Conservation (phyloP, 2,888 invertebrate species). For the Steinernema scapterisci region DNA sequence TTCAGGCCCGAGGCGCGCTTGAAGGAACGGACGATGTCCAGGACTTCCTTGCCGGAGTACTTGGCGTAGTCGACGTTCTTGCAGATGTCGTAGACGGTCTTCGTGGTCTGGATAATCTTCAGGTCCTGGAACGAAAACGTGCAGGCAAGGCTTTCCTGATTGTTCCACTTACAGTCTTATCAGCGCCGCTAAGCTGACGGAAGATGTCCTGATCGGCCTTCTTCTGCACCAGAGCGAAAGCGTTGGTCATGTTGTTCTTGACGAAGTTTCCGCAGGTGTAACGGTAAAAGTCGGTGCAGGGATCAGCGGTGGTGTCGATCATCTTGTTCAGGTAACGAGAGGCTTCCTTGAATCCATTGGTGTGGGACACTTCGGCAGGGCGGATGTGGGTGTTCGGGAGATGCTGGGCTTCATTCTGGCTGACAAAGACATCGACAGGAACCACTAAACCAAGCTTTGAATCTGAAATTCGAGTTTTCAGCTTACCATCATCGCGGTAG, state of each 20-base stretch:
- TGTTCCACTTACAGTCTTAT: background rate
- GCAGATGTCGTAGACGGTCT: constrained; percentile 27
- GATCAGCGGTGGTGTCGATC: constrained; percentile 6
- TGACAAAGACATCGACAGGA: background rate
- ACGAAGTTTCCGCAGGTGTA: constrained; percentile 28
- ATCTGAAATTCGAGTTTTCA: background rate
- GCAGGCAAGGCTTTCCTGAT: too few species aligned
- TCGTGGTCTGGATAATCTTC: constrained; percentile 1
- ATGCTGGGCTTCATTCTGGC: background rate
- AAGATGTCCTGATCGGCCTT: constrained; percentile 8
- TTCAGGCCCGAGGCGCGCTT: constrained; percentile 27
- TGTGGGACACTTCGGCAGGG: constrained; percentile 17
- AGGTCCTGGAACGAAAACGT: background rate
- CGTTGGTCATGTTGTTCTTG: constrained; percentile 30
- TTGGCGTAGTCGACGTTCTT: constrained; percentile 2
- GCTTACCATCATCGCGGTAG: constrained; percentile 6
- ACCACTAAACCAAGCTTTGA: background rate
- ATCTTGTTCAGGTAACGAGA: constrained; percentile 22
- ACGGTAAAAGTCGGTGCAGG: constrained; percentile 14
- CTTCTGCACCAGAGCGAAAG: background rate
- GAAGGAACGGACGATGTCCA: constrained; percentile 26
- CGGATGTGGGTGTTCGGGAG: constrained; percentile 24
- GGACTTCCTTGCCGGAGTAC: constrained; percentile 20
- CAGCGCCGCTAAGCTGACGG: background rate
- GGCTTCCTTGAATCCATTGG: constrained; percentile 22